Base-by-base conservation (phyloP, 2,113 vertebrate genomes). In the Triplophysa siluroides region DNA sequence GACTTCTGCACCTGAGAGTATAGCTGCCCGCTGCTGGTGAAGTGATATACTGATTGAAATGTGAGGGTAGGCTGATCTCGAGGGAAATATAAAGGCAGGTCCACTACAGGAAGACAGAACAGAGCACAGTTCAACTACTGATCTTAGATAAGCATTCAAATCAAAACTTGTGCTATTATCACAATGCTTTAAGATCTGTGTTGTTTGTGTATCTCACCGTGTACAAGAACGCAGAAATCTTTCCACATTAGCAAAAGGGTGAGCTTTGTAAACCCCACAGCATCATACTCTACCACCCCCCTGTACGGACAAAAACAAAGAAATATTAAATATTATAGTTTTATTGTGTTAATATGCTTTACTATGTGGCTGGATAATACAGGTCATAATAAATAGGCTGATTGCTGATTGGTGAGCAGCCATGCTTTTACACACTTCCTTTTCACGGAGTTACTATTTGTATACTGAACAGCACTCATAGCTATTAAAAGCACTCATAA, bases 1-100 rank as follows among this genome's bases (percentile, higher is more conserved):
- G 97, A 96, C 90, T 97, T 98, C 90, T 99, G 97, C 87, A 97
- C 94, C 89, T 99, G 97, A 43, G 97, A 98, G 86, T 99, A 99
- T 47, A 98, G 94, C 86, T 99, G 97, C 43, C 97, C 98, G 43
- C 97, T 99, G 91, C 90, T 99, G 83, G 96, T 98, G 88, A 99
- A 99, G 93, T 99, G 97, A 88, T 99, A 99, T 83, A 99, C 94
- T 0, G 98, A 99, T 86, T 99, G 98, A 92, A 99, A 99, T 0
- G 96, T 99, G 81, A 99, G 93, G 26, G 95, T 97, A 26, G 98
- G 98, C 83, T 99, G 98, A 88, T 99, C 98, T 79, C 98, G 93
- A 79, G 97, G 98, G 61, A 99, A 99, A 87, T 98, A 99, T 18
- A 99, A 89, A 1, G 98, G 97, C 56, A 99, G 91, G 87, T 98